Conservation (phyloP, 2,888 invertebrate genomes). For the Pandemis corylana region DNA sequence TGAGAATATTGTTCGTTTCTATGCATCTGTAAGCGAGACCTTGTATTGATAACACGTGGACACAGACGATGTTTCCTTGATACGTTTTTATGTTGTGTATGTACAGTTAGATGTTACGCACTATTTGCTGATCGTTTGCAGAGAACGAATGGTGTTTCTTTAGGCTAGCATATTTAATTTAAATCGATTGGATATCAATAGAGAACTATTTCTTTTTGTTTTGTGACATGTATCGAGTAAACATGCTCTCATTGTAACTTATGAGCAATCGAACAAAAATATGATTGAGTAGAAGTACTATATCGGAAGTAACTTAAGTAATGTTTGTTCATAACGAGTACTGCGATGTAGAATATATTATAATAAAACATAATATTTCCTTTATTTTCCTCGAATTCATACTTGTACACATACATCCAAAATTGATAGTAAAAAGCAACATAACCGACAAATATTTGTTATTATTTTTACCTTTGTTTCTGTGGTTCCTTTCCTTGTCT, state of each 20-base stretch:
- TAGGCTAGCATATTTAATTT: constrained; percentile 82
- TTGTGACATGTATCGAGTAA: constrained; percentile 71
- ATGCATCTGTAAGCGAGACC: constrained; percentile 75
- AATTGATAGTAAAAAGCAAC: constrained; percentile 85
- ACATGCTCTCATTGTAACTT: constrained; percentile 72
- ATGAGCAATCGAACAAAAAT: constrained; percentile 80
- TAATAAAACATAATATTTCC: constrained; percentile 80
- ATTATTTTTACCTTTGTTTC: constrained; percentile 70
- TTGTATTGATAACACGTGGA: constrained; percentile 74
- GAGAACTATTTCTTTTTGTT: constrained; percentile 72
- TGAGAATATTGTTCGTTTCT: constrained; percentile 76
- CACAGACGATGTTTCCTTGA: constrained; percentile 68
- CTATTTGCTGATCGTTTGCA: constrained; percentile 74
- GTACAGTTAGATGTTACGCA: constrained; percentile 82
- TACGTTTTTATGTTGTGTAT: constrained; percentile 72
- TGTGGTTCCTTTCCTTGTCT: constrained; percentile 48
- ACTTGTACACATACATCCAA: constrained; percentile 84
- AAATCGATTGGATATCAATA: constrained; percentile 80
- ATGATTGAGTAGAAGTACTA: constrained; percentile 80
- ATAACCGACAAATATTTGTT: constrained; percentile 77
- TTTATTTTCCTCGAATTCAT: constrained; percentile 84
- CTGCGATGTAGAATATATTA: constrained; percentile 83
- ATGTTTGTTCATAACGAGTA: constrained; percentile 83
- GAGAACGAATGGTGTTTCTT: constrained; percentile 75
- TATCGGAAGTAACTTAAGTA: constrained; percentile 81